Evolutionary conservation across 2,888 invertebrate genomes (phyloP).

Genomic region (Cheilosia variabilis): DNA sequence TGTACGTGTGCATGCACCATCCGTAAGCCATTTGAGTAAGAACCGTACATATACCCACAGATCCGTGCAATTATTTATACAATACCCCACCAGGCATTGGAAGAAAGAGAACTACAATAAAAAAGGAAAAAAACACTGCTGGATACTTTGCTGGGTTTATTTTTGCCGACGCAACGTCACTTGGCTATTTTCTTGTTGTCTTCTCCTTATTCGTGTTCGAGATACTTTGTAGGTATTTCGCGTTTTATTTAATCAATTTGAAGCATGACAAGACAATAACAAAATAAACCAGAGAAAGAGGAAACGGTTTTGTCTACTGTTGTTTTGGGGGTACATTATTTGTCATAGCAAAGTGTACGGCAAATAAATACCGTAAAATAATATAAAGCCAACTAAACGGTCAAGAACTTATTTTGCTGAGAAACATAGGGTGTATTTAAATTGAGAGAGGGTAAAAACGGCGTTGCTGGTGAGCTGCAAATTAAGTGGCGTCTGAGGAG

Average conservation of each 20-base stretch:
- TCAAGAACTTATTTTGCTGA: background rate
- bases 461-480: conserved; percentile 12
- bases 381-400: conserved; percentile 12
- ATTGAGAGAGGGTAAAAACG: conserved; percentile 16
- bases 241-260: conserved; percentile 47
- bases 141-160: conserved; percentile 43
- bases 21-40: conserved; percentile 25
- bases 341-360: background rate
- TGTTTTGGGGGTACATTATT: conserved; percentile 14
- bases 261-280: conserved; percentile 5
- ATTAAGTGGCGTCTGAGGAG: background rate
- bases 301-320: background rate
- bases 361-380: conserved; percentile 25
- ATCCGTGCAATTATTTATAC: conserved; percentile 42
- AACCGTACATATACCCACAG: conserved; percentile 10
- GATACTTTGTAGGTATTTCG: conserved; percentile 48
- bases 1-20: conserved; percentile 23
- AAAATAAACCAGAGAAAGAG: conserved; percentile 1
- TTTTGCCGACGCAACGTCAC: conserved; percentile 27
- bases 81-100: conserved; percentile 14
- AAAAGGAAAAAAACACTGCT: conserved; percentile 11
- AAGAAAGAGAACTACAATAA: background rate
- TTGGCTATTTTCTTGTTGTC: conserved; percentile 26
- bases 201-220: conserved; percentile 1
- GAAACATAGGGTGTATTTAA: conserved; percentile 6